Evolutionary conservation across 2,888 invertebrate genomes (phyloP), one percentile per base, ranked within the genome.

Genomic region (Platycheirus rosarum): DNA sequence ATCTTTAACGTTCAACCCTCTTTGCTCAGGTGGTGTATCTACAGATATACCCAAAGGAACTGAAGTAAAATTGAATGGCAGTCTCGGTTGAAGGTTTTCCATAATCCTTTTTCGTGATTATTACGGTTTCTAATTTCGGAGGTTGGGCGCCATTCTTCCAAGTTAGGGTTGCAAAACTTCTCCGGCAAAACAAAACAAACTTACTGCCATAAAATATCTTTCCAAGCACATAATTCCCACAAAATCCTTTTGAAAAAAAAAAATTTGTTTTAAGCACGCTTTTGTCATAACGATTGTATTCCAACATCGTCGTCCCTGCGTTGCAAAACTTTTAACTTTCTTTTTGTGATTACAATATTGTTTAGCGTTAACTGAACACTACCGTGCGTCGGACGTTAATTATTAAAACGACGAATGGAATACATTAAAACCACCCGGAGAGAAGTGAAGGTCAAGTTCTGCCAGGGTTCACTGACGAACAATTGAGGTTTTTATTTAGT

Each of bases 381-480:
- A 14, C n/a, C 16, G 29, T 2, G n/a, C 11, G 11, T 13, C 5
- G n/a, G 11, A 29, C 18, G 7, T 51, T 51, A 51, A 18, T 18
- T n/a, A n/a, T n/a, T 51, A 16, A 60, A 60, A 29, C 16, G 14
- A 60, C 16, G 29, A 16, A 11, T 42, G 14, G 8, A 60, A 42
- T 14, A 44, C 42, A 6, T n/a, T 26, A 40, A 16, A 16, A 11
- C 40, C 42, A 42, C 44, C 26, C 16, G 13, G 6, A 29, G 13
- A 13, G 14, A 2, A 11, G 16, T 2, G n/a, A 0, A 66, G 66
- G 66, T 66, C 66, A 66, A 53, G 66, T 51, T 44, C 53, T 32
- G 18, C 13, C 13, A 49, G 51, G 13, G 66, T 53, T 40, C 32
- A 29, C 37, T 44, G 51, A 44, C 66, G 14, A 51, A 44, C 32